Percentiles rank a stretch among this genome's conserved stretches.
Evolutionary conservation across 1,140 invertebrate species (phyloP).

Genomic region (Drosophila trapezifrons): DNA sequence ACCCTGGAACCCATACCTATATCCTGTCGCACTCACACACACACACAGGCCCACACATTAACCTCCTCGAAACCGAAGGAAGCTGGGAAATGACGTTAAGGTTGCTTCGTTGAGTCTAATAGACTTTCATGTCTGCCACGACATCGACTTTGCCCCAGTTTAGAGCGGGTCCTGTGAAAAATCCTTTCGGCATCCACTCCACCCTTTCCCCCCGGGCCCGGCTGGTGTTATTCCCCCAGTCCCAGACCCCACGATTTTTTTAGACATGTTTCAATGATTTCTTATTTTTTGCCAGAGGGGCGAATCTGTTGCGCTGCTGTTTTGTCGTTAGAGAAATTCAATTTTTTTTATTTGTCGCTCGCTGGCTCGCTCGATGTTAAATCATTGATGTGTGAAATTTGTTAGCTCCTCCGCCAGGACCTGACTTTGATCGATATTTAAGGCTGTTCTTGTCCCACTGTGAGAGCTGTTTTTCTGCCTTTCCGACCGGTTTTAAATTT

Average conservation of each 20-base stretch:
- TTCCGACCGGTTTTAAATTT: constrained; percentile 20
- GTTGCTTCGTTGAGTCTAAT: constrained; percentile 82
- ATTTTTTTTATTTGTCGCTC: constrained; percentile 63
- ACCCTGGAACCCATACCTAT: constrained; percentile 15
- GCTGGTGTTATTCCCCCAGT: constrained; percentile 25
- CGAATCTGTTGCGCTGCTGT: constrained; percentile 75
- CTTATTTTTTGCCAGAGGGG: constrained; percentile 74
- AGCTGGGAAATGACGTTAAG: constrained; percentile 77
- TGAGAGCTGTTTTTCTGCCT: constrained; percentile 18
- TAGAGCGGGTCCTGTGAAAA: constrained; percentile 63
- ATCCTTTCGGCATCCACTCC: constrained; percentile 65
- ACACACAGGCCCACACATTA: constrained; percentile 47
- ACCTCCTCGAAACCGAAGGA: constrained; percentile 64
- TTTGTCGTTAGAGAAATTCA: constrained; percentile 68
- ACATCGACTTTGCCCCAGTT: constrained; percentile 72
- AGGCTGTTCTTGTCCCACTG: constrained; percentile 9
- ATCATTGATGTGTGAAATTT: constrained; percentile 77
- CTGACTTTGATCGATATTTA: constrained; percentile 61
- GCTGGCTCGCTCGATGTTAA: constrained; percentile 59
- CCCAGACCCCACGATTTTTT: constrained; percentile 35
- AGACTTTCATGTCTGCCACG: constrained; percentile 75
- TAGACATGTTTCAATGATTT: constrained; percentile 81
- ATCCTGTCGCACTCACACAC: constrained; percentile 47
- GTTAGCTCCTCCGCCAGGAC: constrained; percentile 34
- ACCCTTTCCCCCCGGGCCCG: constrained; percentile 11